Conservation (phyloP, 1,140 invertebrate species). For the Paraescarpia echinospica region DNA sequence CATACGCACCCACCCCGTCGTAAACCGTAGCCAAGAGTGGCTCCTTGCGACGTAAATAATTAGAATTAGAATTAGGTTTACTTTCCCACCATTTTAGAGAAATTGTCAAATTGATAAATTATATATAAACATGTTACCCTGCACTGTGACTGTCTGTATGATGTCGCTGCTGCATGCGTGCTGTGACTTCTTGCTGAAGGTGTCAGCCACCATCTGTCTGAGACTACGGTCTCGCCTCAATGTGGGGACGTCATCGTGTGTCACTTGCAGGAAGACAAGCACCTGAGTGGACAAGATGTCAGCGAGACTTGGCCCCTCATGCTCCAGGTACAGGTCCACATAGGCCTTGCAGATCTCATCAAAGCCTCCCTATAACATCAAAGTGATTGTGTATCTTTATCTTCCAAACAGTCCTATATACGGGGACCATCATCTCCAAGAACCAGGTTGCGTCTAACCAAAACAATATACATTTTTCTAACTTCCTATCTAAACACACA, state of each 20-base stretch:
- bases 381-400: no score
- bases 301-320: slow-evolving; percentile 62
- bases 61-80: no score
- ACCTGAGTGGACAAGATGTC: slow-evolving; percentile 67
- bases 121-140: neutral
- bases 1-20: no score
- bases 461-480: neutral
- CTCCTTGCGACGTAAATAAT: no score
- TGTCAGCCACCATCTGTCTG: slow-evolving; percentile 25
- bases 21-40: no score
- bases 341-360: slow-evolving; percentile 67
- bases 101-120: no score
- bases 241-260: slow-evolving; percentile 65
- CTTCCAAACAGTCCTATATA: no score
- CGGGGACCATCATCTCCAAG: no score
- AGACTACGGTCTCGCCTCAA: slow-evolving; percentile 40
- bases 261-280: slow-evolving; percentile 67
- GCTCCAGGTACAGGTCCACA: slow-evolving; percentile 66
- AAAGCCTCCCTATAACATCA: slow-evolving; percentile 60
- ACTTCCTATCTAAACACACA: no score
- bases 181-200: neutral
- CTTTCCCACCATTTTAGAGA: no score
- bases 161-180: neutral
- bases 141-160: neutral
- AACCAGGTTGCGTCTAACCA: neutral